These are phyloP conservation scores for Scaptomyza reducta DNA, from an alignment of 2,888 invertebrate genomes.

Conservation along the genomic window DNA sequence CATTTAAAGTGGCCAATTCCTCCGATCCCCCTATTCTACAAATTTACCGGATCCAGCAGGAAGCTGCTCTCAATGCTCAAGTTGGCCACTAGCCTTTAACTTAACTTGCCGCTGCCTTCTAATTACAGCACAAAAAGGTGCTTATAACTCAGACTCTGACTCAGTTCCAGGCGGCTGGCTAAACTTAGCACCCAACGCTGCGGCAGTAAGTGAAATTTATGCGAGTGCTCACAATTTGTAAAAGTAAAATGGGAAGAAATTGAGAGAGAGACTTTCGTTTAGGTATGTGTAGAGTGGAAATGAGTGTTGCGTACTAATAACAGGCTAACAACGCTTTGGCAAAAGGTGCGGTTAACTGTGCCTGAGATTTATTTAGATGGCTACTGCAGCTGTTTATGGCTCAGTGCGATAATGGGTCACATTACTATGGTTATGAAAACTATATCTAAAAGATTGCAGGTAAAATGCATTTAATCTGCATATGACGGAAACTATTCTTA, in stretches of 20 bases:
- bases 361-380: slow-evolving; percentile 54
- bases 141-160: slow-evolving; percentile 47
- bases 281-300: slow-evolving; percentile 5
- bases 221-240: slow-evolving; percentile 73
- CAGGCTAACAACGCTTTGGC: slow-evolving; percentile 19
- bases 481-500: neutral
- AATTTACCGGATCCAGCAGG: slow-evolving; percentile 8
- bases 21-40: neutral
- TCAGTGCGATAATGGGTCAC: slow-evolving; percentile 18
- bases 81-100: slow-evolving; percentile 58
- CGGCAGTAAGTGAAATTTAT: slow-evolving; percentile 69
- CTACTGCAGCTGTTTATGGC: slow-evolving; percentile 18
- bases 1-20: slow-evolving; percentile 89
- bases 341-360: slow-evolving; percentile 35
- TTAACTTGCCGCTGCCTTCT: slow-evolving; percentile 62
- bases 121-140: slow-evolving; percentile 71
- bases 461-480: slow-evolving; percentile 1
- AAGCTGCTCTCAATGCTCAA: slow-evolving; percentile 40
- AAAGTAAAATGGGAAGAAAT: slow-evolving; percentile 40
- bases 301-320: slow-evolving; percentile 52
- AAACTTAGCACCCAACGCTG: slow-evolving; percentile 54
- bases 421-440: slow-evolving; percentile 1
- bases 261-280: slow-evolving; percentile 6
- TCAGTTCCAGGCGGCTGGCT: slow-evolving; percentile 21
- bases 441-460: neutral